These are phyloP conservation scores for Geococcyx californianus DNA, from an alignment of 2,113 vertebrate genomes.

Conservation along the genomic window DNA sequence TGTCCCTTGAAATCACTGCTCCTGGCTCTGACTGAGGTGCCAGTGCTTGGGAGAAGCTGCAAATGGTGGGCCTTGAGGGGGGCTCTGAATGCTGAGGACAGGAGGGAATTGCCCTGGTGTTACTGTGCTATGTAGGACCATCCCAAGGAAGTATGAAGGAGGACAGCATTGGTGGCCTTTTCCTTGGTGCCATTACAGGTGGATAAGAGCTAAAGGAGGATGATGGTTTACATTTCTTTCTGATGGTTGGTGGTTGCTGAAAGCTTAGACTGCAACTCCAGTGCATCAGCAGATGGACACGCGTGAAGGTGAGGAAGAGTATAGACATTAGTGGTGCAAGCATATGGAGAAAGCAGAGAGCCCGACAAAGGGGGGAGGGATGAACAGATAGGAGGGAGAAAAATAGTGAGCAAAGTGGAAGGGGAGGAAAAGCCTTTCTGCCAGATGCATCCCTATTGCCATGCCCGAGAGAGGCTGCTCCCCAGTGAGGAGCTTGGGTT, in stretches of 20 bases:
- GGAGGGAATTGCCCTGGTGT: not conserved
- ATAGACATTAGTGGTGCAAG: not conserved
- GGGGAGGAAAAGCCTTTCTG: not conserved
- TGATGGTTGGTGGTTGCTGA: not conserved
- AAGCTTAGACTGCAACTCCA: not conserved
- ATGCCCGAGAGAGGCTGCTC: not conserved
- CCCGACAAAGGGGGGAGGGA: not conserved
- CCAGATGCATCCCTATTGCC: not conserved
- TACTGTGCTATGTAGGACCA: not conserved
- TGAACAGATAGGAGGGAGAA: not conserved
- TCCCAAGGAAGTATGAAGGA: not conserved
- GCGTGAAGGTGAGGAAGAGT: not conserved
- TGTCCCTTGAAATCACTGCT: not conserved
- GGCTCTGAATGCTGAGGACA: not conserved
- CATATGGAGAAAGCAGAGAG: not conserved
- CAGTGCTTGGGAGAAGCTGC: not conserved
- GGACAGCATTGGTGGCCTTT: rapidly evolving
- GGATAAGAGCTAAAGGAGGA: not conserved
- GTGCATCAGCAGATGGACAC: not conserved
- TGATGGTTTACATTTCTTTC: not conserved
- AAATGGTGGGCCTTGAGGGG: not conserved
- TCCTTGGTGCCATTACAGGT: not conserved
- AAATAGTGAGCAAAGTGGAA: not conserved
- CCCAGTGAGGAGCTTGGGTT: not conserved
- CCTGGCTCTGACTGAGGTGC: not conserved